Evolutionary conservation across 2,113 vertebrate genomes (phyloP), one percentile per base, ranked within the genome.

Genomic region (Leptobrachium ailaonicum): DNA sequence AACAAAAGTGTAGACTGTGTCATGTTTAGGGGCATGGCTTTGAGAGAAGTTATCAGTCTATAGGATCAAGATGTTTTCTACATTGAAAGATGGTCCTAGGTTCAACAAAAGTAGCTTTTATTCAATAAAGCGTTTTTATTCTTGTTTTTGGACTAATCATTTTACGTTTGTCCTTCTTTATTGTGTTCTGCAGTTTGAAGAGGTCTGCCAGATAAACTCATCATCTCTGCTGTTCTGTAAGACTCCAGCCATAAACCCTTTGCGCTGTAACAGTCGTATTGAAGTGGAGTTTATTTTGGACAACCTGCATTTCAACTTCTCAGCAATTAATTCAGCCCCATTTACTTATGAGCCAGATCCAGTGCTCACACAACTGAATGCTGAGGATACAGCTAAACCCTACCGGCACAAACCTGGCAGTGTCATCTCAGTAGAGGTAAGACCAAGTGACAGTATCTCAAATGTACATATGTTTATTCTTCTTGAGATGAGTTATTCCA

Each of bases 401-500:
- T 98, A 97, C 88, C 94, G 94, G 60, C 96, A 99, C 91, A 99
- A 98, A 83, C 97, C 97, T 0, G 96, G 98, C 75, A 98, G 97
- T 2, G 95, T 98, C 89, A 96, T 99, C 64, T 97, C 96, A 58
- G 95, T 99, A 73, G 98, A 99, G 97, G 98, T 99, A 87, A 67
- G 58, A 71, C 32, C 5, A 41, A 3, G 32, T 41, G 3, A 2
- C 11, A 12, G n/a, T 14, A 5, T 62, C 60, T 62, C 11, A 54
- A 54, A 8, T 8, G 12, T 8, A 8, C 50, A 6, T 1, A 54
- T 54, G 50, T 8, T 54, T 54, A 54, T 54, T 6, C 12, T 6
- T 54, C 50, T 11, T 8, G 12, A 8, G 50, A 54, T 11, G 6
- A 54, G 50, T 11, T 54, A 6, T 54, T 54, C 50, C 50, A 54